These are phyloP conservation scores for Nannospalax galili DNA, from an alignment of 2,113 vertebrate genomes.

Conservation along the genomic window DNA sequence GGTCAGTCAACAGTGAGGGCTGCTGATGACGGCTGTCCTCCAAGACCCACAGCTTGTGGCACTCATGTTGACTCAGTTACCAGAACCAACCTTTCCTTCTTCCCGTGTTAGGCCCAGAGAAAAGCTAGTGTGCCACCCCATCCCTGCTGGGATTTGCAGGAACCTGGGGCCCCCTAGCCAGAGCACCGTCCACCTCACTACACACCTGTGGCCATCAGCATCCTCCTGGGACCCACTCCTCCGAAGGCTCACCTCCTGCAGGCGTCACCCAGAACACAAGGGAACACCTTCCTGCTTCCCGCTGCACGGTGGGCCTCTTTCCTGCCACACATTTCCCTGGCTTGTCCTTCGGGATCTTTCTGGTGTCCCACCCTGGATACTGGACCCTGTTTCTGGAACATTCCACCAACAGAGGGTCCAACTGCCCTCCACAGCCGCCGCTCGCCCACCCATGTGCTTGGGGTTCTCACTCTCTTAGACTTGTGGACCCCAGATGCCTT, in stretches of 20 bases:
- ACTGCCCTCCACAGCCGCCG: fast-evolving
- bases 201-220: fast-evolving
- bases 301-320: fast-evolving
- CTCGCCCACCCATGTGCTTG: fast-evolving
- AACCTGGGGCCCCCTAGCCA: too few species aligned
- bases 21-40: fast-evolving
- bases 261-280: fast-evolving
- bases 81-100: background rate
- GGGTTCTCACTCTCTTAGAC: background rate
- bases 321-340: fast-evolving
- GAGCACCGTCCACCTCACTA: fast-evolving
- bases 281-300: too few species aligned
- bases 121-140: fast-evolving
- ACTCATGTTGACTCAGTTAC: fast-evolving
- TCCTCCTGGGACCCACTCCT: fast-evolving
- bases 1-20: fast-evolving
- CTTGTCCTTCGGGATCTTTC: too few species aligned
- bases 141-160: too few species aligned
- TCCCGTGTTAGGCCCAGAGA: fast-evolving
- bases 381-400: fast-evolving
- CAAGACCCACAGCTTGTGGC: fast-evolving
- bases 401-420: fast-evolving
- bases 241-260: fast-evolving
- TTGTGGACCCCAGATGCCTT: fast-evolving
- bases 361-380: fast-evolving